Evolutionary conservation across 2,888 invertebrate genomes (phyloP), one percentile per base, ranked within the genome.

Genomic region (Melanostoma mellinum): DNA sequence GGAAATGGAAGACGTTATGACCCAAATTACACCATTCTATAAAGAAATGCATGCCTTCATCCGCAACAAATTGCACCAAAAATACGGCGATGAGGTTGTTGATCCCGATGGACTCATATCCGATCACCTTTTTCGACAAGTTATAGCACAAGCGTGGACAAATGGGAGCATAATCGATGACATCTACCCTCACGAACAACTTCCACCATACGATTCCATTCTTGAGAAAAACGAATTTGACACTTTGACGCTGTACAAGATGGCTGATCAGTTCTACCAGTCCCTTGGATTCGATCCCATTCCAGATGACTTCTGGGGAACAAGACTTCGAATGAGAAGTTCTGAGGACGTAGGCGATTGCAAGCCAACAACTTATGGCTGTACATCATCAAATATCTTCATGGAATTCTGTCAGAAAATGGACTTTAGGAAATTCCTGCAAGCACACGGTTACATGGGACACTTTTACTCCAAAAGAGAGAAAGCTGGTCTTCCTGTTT

Each of bases 1-100:
- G 8, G 94, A 94, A 86, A 89, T 96, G 6, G 93, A 93, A 1
- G 92, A 92, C 72, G 89, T 95, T 0, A 96, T 95, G 94, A 92
- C 93, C 63, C 93, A 95, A 88, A 90, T 97, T 58, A 93, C 93
- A 86, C 97, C 97, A 0, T 89, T 97, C 4, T 97, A 97, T 89
- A 91, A 94, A 67, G 94, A 96, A 87, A 91, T 97, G 6, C 96
- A 97, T 88, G 95, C 95, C 0, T 96, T 95, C 87, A 94, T 96
- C 1, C 92, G 96, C 86, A 92, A 93, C 85, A 93, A 94, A 65
- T 91, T 97, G 30, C 91, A 93, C n/a, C 92, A 93, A 87, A 92
- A 93, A 86, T 96, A 96, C 88, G 95, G 95, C 1, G 93, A 93
- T 33, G 90, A 92, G 8, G 89, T 94, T 0, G 93, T 94, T 0